Evolutionary conservation across 2,888 invertebrate genomes (phyloP).

Genomic region (Trissolcus japonicus): DNA sequence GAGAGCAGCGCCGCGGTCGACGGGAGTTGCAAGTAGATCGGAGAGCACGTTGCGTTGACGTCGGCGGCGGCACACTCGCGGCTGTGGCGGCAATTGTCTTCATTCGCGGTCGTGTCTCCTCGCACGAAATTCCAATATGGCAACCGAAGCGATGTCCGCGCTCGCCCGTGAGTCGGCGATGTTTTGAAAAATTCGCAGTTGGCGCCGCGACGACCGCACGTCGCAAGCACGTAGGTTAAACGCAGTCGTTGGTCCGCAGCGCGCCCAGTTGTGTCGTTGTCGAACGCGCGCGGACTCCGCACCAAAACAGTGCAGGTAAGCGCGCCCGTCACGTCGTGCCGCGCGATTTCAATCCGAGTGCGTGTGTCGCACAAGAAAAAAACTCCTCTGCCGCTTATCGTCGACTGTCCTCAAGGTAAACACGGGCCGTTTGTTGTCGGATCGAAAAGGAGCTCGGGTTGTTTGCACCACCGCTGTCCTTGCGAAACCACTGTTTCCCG

Average conservation of each 20-base stretch:
- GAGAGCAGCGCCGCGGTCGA: too few species aligned
- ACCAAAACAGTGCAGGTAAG: conserved; percentile 26
- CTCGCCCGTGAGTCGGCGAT: conserved; percentile 68
- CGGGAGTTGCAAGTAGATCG: too few species aligned
- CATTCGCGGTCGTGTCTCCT: conserved; percentile 11
- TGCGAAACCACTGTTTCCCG: too few species aligned
- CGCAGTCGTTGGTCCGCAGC: conserved; percentile 45
- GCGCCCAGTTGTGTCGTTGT: conserved; percentile 26
- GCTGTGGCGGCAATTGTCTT: conserved; percentile 27
- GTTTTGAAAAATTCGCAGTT: conserved; percentile 66
- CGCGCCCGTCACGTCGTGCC: conserved; percentile 13
- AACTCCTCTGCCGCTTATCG: too few species aligned
- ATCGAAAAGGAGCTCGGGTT: too few species aligned
- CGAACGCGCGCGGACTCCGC: conserved; percentile 17
- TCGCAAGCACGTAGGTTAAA: conserved; percentile 71
- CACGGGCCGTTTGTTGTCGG: too few species aligned
- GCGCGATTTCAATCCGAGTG: conserved; percentile 4
- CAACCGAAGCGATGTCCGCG: conserved; percentile 67
- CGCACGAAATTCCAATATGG: conserved; percentile 66
- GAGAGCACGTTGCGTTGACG: neutral
- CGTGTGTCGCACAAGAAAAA: neutral
- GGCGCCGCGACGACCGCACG: conserved; percentile 67
- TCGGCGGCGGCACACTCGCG: conserved; percentile 27
- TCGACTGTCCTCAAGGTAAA: too few species aligned
- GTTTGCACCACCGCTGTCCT: too few species aligned